Conservation (phyloP, 2,888 invertebrate species). For the Orthonevra nobilis region DNA sequence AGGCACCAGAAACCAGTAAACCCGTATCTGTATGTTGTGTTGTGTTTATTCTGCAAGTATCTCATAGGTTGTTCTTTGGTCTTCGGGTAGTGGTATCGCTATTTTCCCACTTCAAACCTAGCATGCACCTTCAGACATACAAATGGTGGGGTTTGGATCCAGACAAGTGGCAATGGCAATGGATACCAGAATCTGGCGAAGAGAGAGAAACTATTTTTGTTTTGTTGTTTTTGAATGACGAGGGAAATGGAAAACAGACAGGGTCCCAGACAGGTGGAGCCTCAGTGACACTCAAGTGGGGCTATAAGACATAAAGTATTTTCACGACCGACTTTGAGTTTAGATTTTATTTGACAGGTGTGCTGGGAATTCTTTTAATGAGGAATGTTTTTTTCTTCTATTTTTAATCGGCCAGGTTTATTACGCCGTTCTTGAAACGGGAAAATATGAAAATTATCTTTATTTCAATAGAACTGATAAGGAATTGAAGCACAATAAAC, state of each 20-base stretch:
- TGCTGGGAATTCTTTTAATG: too few relatives aligned
- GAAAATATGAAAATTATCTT: too few relatives aligned
- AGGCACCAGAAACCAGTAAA: constrained; percentile 22
- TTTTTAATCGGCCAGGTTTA: too few relatives aligned
- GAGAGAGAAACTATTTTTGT: neutral
- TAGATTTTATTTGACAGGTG: neutral
- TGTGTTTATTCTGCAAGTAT: constrained; percentile 57
- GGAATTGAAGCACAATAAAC: too few relatives aligned
- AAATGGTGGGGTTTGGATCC: constrained; percentile 15
- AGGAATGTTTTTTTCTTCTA: too few relatives aligned
- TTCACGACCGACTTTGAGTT: neutral
- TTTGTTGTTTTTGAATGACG: constrained; percentile 23
- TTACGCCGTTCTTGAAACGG: too few relatives aligned
- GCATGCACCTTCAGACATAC: neutral
- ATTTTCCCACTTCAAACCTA: constrained; percentile 45
- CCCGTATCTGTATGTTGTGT: too few relatives aligned
- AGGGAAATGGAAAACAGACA: constrained; percentile 10
- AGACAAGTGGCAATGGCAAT: constrained; percentile 18
- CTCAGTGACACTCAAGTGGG: constrained; percentile 11
- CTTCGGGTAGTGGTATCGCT: constrained; percentile 32
- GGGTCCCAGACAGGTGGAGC: constrained; percentile 37
- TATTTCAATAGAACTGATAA: too few relatives aligned
- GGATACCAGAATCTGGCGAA: constrained; percentile 12
- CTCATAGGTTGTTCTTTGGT: constrained; percentile 46
- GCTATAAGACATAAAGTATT: neutral